These are phyloP conservation scores for Drosophila tristis DNA, from an alignment of 1,140 invertebrate species.

Conservation along the genomic window DNA sequence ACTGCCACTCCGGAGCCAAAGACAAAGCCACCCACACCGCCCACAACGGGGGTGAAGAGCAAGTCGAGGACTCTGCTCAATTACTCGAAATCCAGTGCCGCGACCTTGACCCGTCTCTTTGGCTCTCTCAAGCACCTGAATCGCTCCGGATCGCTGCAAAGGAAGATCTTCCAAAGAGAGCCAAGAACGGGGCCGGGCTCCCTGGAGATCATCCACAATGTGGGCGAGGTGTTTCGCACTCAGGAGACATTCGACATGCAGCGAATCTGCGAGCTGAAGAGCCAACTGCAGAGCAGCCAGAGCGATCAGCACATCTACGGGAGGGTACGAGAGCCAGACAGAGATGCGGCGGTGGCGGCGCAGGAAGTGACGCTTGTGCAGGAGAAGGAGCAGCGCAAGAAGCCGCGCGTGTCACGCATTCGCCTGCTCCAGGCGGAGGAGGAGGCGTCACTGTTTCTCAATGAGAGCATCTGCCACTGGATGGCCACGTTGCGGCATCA, in stretches of 20 bases:
- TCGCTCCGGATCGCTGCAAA: conserved; percentile 58
- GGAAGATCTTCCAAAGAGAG: conserved; percentile 39
- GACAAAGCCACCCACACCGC: neutral
- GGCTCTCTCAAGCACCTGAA: conserved; percentile 74
- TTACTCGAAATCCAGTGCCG: conserved; percentile 62
- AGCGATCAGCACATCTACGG: conserved; percentile 82
- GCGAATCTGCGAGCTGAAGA: conserved; percentile 74
- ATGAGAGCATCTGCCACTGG: conserved; percentile 80
- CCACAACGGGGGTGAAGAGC: conserved; percentile 15
- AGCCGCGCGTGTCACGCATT: too few relatives aligned
- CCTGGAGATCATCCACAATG: conserved; percentile 78
- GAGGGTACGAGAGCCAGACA: conserved; percentile 30
- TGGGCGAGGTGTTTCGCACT: conserved; percentile 76
- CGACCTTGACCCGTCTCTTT: conserved; percentile 66
- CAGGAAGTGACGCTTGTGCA: conserved; percentile 48
- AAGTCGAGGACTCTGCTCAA: conserved; percentile 64
- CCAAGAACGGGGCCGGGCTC: conserved; percentile 36
- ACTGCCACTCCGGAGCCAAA: conserved; percentile 2
- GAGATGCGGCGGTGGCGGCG: conserved; percentile 49
- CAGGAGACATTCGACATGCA: conserved; percentile 77
- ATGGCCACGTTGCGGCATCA: conserved; percentile 68
- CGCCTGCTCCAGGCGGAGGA: neutral
- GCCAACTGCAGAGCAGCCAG: conserved; percentile 55
- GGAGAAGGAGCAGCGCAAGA: conserved; percentile 16
- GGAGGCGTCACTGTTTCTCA: conserved; percentile 57